Evolutionary conservation across 2,888 invertebrate genomes (phyloP), one percentile per base, ranked within the genome.

Genomic region (Nomada flava): DNA sequence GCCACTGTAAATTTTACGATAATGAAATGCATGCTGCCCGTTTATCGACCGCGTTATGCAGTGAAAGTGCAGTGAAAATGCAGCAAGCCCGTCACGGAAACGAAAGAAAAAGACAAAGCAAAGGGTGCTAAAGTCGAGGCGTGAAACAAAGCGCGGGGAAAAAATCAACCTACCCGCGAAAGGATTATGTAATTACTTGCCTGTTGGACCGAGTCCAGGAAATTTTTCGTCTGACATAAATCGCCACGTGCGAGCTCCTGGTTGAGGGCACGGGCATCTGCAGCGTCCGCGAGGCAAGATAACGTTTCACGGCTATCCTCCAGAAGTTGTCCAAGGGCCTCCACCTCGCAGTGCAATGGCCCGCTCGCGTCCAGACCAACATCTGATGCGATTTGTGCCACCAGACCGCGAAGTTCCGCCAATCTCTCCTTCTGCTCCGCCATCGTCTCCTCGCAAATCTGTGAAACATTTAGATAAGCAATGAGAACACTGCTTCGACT

Each of bases 371-470:
- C 96, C 85, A 96, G 93, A 18, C 97, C 97, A 13, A 98, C 97
- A 91, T 97, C 97, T 36, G 96, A 95, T 0, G 97, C 97, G 74
- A 98, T 97, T 87, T 96, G 96, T 0, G 96, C 96, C 2, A 97
- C 97, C 78, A 98, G 95, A 20, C 96, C 96, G 3, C 96, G 96
- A 36, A 98, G 95, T 91, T 97, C 97, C 59, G 95, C 94, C 69
- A 96, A 93, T 64, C 95, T 95, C 36, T 96, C 96, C 80, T 96
- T 96, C 87, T 97, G 96, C 44, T 95, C 95, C 84, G 96, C 96
- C 92, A 97, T 95, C 82, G 95, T 95, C 92, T 97, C 96, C 91
- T 97, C 95, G 92, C 97, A 97, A 93, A 96, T 96, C 97, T 97
- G 94, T 26, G 76, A 26, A 53, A 47, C 69, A 47, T 47, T 47